phyloP scores from a whole-genome alignment of 2,797 vertebrate genomes.

The Sebastes steindachneri region DNA sequence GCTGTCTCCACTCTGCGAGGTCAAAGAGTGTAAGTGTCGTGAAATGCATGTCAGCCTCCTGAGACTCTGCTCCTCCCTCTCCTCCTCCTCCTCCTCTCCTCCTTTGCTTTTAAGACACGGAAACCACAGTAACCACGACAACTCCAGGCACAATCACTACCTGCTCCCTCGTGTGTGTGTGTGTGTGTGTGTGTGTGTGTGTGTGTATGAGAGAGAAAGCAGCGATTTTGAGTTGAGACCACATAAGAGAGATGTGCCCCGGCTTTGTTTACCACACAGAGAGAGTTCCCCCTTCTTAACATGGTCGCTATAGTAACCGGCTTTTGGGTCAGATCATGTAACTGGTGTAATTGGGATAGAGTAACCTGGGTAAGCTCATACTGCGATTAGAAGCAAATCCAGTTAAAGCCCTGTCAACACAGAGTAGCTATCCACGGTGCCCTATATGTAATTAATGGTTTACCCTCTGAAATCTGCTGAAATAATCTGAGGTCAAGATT shows the following conservation, averaged over 20 bases:
- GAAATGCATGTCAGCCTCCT: slow-evolving; percentile 54
- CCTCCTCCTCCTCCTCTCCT: not conserved
- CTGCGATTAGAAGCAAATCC: not conserved
- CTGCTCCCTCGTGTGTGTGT: slow-evolving; percentile 5
- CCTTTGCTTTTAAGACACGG: slow-evolving; percentile 60
- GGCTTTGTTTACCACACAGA: slow-evolving; percentile 25
- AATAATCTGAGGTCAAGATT: not conserved
- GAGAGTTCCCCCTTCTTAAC: not conserved
- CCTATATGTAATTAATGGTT: not conserved
- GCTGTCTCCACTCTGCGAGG: slow-evolving; percentile 48
- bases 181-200: not conserved
- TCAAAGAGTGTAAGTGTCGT: slow-evolving; percentile 63
- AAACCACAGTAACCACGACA: slow-evolving; percentile 65
- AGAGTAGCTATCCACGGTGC: not conserved
- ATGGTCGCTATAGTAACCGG: slow-evolving; percentile 6
- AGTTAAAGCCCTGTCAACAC: not conserved
- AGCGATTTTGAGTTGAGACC: not conserved
- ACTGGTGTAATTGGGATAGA: not conserved
- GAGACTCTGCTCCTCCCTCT: slow-evolving; percentile 25
- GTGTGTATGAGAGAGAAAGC: not conserved
- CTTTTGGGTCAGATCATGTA: slow-evolving; percentile 6
- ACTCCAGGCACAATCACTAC: slow-evolving; percentile 54
- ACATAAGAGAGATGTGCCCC: not conserved
- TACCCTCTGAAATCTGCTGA: not conserved
- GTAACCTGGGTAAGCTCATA: not conserved